These are phyloP conservation scores for Chymomyza fuscimana DNA, from an alignment of 2,888 invertebrate genomes.

Conservation along the genomic window DNA sequence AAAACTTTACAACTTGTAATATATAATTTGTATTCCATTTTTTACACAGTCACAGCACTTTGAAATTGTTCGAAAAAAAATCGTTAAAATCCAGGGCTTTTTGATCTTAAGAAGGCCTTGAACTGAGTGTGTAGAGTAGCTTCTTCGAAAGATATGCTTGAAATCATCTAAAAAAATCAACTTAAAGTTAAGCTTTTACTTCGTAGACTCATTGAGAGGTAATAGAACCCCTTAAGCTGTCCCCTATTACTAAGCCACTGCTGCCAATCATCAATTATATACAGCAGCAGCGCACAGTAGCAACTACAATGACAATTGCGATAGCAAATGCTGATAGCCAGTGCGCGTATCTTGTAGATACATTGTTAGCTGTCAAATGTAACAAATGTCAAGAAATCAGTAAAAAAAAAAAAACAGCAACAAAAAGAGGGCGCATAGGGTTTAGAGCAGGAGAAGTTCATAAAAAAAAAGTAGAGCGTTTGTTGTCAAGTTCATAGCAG, in stretches of 20 bases:
- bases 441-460: conserved; percentile 12
- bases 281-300: conserved; percentile 17
- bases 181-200: too few relatives aligned
- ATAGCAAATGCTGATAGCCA: conserved; percentile 15
- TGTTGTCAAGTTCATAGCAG: conserved; percentile 70
- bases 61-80: too few relatives aligned
- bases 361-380: conserved; percentile 74
- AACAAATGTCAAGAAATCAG: conserved; percentile 68
- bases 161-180: too few relatives aligned
- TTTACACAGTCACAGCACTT: too few relatives aligned
- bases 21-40: too few relatives aligned
- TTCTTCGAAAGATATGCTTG: too few relatives aligned
- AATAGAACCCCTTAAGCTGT: too few relatives aligned
- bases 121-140: too few relatives aligned
- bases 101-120: too few relatives aligned
- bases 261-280: conserved; percentile 61
- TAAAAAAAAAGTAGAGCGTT: conserved; percentile 35
- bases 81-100: too few relatives aligned
- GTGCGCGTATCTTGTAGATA: conserved; percentile 60
- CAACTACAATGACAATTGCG: neutral
- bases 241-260: conserved; percentile 4
- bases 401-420: conserved; percentile 8
- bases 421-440: conserved; percentile 1
- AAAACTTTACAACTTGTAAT: too few relatives aligned
- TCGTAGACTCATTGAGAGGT: too few relatives aligned